These are phyloP conservation scores for Calameuta idolon DNA, from an alignment of 2,888 invertebrate species.

Conservation along the genomic window DNA sequence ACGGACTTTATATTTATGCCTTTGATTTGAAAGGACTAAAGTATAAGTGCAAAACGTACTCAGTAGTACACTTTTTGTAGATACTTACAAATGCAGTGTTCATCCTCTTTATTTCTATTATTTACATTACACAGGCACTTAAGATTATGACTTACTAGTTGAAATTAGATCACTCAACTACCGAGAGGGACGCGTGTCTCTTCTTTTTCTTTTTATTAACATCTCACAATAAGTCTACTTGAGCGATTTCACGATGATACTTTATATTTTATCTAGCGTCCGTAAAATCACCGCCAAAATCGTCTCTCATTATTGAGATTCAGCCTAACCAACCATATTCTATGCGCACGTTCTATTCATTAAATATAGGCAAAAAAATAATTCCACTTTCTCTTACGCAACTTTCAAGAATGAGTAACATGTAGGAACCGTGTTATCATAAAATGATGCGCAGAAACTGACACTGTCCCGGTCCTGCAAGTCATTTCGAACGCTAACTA, in stretches of 20 bases:
- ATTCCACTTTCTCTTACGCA: neutral
- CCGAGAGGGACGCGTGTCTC: neutral
- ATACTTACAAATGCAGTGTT: neutral
- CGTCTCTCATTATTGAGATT: neutral
- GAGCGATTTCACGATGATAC: neutral
- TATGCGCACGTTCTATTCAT: neutral
- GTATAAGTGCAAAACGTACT: neutral
- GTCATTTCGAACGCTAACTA: neutral
- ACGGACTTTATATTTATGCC: neutral
- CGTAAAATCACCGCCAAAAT: neutral
- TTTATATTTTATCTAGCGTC: neutral
- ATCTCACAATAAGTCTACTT: neutral
- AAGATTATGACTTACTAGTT: conserved; percentile 4
- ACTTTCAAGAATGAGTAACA: neutral
- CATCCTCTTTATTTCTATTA: conserved; percentile 5
- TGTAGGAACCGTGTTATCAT: neutral
- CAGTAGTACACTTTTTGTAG: neutral
- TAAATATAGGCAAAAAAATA: neutral
- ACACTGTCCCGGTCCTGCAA: neutral
- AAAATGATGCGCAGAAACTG: neutral
- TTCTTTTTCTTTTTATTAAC: neutral
- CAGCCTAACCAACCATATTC: neutral
- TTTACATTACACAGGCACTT: conserved; percentile 4
- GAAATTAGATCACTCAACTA: neutral
- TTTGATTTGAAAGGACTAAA: neutral